Conservation (phyloP, 2,888 invertebrate genomes). For the Eristalis pertinax region DNA sequence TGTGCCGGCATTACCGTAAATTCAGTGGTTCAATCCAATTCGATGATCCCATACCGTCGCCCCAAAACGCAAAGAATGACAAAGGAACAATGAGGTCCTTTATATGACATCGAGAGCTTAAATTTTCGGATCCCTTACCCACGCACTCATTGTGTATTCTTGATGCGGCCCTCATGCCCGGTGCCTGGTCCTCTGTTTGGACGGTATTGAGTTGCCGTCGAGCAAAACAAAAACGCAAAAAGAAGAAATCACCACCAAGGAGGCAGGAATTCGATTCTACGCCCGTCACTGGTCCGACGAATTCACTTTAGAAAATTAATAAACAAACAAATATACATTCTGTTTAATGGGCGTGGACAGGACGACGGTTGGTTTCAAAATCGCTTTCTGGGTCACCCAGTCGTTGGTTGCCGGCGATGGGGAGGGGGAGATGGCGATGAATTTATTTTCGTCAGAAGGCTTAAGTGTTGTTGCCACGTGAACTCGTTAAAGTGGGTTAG, state of each 20-base stretch:
- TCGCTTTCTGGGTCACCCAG: slow-evolving; percentile 27
- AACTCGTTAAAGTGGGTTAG: slow-evolving; percentile 19
- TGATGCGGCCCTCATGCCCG: background rate
- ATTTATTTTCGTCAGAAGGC: background rate
- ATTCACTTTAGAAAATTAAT: slow-evolving; percentile 9
- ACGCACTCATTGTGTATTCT: background rate
- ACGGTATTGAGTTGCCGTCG: background rate
- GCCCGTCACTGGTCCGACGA: background rate
- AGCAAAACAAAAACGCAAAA: background rate
- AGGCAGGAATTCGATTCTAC: slow-evolving; percentile 8
- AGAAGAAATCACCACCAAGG: background rate
- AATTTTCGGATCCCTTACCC: slow-evolving; percentile 5
- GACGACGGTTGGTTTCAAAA: slow-evolving; percentile 2
- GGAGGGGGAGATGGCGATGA: background rate
- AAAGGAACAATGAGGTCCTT: slow-evolving; percentile 11
- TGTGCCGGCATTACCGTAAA: background rate
- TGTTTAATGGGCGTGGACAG: background rate
- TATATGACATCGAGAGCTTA: slow-evolving; percentile 25
- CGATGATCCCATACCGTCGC: background rate
- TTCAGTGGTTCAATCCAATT: background rate
- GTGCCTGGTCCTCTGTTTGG: background rate
- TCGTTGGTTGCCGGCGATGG: background rate
- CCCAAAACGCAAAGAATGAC: background rate
- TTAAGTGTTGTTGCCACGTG: slow-evolving; percentile 32
- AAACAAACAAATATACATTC: slow-evolving; percentile 7